Evolutionary conservation across 2,888 invertebrate genomes (phyloP).

Genomic region (Metellina segmentata): DNA sequence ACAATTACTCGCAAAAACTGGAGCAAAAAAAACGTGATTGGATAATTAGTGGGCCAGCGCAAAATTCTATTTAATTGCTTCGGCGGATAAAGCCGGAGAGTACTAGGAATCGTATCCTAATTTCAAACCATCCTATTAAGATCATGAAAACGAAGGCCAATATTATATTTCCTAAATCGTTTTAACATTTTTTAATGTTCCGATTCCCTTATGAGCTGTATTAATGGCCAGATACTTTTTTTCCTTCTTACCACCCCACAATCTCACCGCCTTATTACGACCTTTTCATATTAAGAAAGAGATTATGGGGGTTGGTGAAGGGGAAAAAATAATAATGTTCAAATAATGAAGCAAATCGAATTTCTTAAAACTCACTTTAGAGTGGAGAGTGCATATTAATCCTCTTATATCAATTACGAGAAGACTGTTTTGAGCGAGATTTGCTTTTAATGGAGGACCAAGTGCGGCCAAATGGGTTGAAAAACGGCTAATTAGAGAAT

Average conservation of each 20-base stretch:
- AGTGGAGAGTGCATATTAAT: conserved; percentile 70
- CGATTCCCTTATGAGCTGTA: conserved; percentile 64
- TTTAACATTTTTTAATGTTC: conserved; percentile 74
- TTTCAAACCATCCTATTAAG: conserved; percentile 50
- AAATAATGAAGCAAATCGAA: conserved; percentile 74
- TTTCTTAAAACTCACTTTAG: conserved; percentile 76
- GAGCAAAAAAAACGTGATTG: conserved; percentile 31
- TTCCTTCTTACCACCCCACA: background rate
- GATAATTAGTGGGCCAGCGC: conserved; percentile 33
- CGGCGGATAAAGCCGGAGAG: background rate
- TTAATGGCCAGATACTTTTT: conserved; percentile 53
- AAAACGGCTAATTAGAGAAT: conserved; percentile 76
- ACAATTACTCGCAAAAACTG: conserved; percentile 16
- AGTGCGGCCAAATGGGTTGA: conserved; percentile 74
- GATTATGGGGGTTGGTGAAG: conserved; percentile 46
- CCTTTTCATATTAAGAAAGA: conserved; percentile 72
- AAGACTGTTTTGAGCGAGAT: conserved; percentile 76
- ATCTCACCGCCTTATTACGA: conserved; percentile 45
- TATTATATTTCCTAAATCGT: conserved; percentile 71
- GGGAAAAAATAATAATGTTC: conserved; percentile 45
- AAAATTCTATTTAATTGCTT: conserved; percentile 24
- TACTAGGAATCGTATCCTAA: conserved; percentile 31
- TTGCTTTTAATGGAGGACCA: conserved; percentile 72
- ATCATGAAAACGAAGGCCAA: conserved; percentile 22
- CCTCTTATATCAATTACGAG: conserved; percentile 75